Evolutionary conservation across 2,797 vertebrate genomes (phyloP), one percentile per base, ranked within the genome.

Genomic region (Pangasius sanitwongsei): DNA sequence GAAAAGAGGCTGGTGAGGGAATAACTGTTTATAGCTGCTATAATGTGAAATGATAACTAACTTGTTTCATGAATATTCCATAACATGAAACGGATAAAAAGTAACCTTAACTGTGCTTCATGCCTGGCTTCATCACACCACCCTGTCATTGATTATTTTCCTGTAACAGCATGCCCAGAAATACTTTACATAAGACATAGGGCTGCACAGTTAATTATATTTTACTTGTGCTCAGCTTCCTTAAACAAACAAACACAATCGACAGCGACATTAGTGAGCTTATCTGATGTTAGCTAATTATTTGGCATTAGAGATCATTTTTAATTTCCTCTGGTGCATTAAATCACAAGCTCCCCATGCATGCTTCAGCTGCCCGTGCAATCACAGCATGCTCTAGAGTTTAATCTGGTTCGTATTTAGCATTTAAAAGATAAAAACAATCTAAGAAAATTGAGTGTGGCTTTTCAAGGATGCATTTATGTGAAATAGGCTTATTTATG

Each of bases 261-360:
- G 16, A 8, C 25, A 28, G 59, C 0, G 25, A 44, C 34, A 61
- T 63, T 44, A 63, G 34, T 18, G 37, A 44, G 57, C 81, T n/a
- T 83, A 63, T 83, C 34, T 44, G 44, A 63, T 16, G 81, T 44
- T 61, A 16, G 41, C 82, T 48, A 65, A 65, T 83, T 83, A 41
- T 48, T 48, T 7, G 59, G 25, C 61, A 65, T 83, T 83, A 83
- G 41, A 65, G 82, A 67, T 28, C 37, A 44, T 63, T 65, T 65
- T n/a, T 65, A 1, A 65, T 67, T 84, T 84, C 44, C 61, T 84
- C 15, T 48, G 61, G 28, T 50, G 44, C 41, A 50, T 67, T 67
- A 84, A 50, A 50, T 84, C 61, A 44, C 25, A 65, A n/a, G 37
- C 25, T 44, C 25, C 20, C 59, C 13, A 44, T 65, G 37, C 34